Evolutionary conservation across 1,140 invertebrate species (phyloP), one percentile per base, ranked within the genome.

Genomic region (Drosophila mayri): DNA sequence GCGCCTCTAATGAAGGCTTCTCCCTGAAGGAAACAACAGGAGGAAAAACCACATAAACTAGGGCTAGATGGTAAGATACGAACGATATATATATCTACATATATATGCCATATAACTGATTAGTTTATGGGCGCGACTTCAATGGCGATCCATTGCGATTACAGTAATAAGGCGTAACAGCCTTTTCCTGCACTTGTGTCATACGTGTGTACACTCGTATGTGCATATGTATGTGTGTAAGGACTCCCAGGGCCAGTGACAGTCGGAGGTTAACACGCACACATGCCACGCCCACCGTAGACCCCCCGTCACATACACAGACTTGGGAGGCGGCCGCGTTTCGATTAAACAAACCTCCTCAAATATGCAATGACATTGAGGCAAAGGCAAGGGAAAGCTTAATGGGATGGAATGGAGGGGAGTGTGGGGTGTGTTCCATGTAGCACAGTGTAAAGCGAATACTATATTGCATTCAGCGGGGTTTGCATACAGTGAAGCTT

Each of bases 331-430:
- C 43, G 54, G 66, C 49, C 72, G 62, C 84, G 73, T 79, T 87
- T 87, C 83, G 83, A 87, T 87, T 87, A 88, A 87, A 87, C 83
- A 87, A 87, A 87, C 76, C 83, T 64, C 35, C 72, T 84, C 76
- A 84, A 88, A 87, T 87, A 87, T 87, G 83, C 83, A 87, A 54
- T 88, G 83, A 88, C 83, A 87, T 87, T 88, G 83, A 71, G 67
- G 67, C 83, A 80, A 87, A 88, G 84, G 78, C 83, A 77, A 74
- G 59, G 32, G 55, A 49, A 60, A 59, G 41, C 41, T 37, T 47
- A 38, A 43, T 46, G 54, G 46, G 16, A 57, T 18, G 54, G 35
- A 47, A 30, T 7, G 28, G 28, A 14, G 10, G 35, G 25, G 38
- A 22, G 28, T 37, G 28, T n/a, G 32, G 35, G 28, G n/a, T 43